These are phyloP conservation scores for Lineus longissimus DNA, from an alignment of 1,140 invertebrate genomes.

Conservation along the genomic window DNA sequence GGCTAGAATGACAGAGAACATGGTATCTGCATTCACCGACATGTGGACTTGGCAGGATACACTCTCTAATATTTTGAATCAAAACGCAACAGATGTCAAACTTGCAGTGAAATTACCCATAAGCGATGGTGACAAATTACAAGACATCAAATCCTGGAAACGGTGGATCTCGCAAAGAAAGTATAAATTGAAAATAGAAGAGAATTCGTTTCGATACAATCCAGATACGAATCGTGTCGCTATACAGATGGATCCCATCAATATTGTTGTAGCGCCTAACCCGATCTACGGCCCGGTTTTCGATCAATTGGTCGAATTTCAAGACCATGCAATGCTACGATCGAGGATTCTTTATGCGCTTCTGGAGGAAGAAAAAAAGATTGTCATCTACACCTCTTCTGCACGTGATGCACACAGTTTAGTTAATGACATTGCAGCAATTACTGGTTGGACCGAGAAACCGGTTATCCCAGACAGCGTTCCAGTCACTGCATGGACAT, in stretches of 20 bases:
- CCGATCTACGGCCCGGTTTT: neutral
- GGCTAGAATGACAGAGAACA: neutral
- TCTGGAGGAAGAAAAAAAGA: too few relatives aligned
- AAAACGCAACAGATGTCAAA: neutral
- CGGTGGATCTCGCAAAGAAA: neutral
- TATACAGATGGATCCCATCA: neutral
- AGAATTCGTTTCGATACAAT: neutral
- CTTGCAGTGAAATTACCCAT: conserved; percentile 1
- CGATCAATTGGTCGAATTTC: neutral
- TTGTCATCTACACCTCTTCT: neutral
- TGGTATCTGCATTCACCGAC: neutral
- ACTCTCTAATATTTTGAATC: neutral
- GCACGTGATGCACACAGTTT: neutral
- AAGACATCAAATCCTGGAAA: neutral
- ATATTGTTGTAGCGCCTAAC: neutral
- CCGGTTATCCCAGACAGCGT: neutral
- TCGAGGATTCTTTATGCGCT: neutral
- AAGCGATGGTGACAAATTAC: neutral
- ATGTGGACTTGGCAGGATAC: conserved; percentile 1
- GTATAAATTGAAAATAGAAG: too few relatives aligned
- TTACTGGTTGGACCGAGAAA: neutral
- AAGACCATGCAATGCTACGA: neutral
- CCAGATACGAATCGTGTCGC: neutral
- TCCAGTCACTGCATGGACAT: neutral
- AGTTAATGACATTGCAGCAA: neutral